Conservation (phyloP, 2,797 vertebrate species). For the Enteromius treurensis region DNA sequence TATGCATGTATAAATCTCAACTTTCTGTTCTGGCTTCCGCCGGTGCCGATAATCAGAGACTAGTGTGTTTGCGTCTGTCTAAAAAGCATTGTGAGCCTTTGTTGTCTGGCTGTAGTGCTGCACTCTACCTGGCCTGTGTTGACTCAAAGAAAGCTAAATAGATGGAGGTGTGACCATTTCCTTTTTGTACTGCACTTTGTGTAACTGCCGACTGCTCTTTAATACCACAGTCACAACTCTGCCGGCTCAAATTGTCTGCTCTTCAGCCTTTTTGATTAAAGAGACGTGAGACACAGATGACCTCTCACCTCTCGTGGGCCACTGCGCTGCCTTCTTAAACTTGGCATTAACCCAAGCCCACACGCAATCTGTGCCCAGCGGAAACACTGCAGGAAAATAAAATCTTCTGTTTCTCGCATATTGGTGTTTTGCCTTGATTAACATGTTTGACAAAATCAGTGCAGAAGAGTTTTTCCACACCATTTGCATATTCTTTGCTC, state of each 20-base stretch:
- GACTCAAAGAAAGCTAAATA: neutral
- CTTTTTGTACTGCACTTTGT: constrained; percentile 16
- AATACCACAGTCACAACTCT: constrained; percentile 14
- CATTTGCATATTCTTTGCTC: constrained; percentile 15
- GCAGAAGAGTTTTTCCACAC: neutral
- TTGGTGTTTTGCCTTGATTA: neutral
- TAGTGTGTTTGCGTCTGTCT: neutral
- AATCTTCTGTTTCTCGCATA: neutral
- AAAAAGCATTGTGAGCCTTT: neutral
- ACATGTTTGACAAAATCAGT: neutral
- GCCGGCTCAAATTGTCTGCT: neutral
- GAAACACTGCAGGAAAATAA: neutral
- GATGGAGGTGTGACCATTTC: neutral
- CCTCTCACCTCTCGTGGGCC: neutral
- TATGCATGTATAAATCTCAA: neutral
- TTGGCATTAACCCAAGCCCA: constrained; percentile 14
- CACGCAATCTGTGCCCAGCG: neutral
- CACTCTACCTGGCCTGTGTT: constrained; percentile 28
- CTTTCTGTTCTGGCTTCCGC: neutral
- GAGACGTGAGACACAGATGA: constrained; percentile 9
- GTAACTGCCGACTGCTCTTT: constrained; percentile 1
- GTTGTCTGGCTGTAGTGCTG: constrained; percentile 2
- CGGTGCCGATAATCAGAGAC: neutral
- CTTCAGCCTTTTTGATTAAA: constrained; percentile 28
- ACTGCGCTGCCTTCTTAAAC: constrained; percentile 1